Evolutionary conservation across 2,888 invertebrate genomes (phyloP).

Genomic region (Noctua pronuba): DNA sequence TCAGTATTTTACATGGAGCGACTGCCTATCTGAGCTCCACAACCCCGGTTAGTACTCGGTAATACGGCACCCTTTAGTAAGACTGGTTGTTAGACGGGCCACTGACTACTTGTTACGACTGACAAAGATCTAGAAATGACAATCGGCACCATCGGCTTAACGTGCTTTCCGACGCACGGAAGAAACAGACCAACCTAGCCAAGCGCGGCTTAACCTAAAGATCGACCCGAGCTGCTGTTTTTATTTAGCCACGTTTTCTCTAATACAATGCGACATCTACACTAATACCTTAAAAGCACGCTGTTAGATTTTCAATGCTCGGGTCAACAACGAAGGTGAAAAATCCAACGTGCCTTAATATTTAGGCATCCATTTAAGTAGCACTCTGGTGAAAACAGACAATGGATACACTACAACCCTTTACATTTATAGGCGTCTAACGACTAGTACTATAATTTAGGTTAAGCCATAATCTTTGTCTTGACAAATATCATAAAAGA

Average conservation of each 20-base stretch:
- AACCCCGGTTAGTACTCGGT: no score
- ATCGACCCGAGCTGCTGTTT: no score
- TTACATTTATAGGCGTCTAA: constrained; percentile 22
- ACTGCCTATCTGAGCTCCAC: no score
- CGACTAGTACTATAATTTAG: constrained; percentile 20
- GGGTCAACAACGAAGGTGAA: neutral
- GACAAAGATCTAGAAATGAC: no score
- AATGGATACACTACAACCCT: constrained; percentile 8
- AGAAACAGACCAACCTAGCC: no score
- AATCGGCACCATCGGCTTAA: no score
- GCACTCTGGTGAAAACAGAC: neutral
- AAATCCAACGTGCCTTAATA: neutral
- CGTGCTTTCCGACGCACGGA: no score
- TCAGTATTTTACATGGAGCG: no score
- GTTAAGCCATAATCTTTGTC: constrained; percentile 24
- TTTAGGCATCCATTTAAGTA: neutral
- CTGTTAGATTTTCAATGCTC: neutral
- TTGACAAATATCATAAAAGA: constrained; percentile 32
- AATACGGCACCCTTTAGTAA: no score
- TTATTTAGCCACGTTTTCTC: neutral
- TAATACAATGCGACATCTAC: neutral
- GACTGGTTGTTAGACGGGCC: no score
- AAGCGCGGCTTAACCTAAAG: no score
- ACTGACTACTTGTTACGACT: no score
- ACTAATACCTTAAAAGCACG: neutral